Percentiles rank a stretch among this genome's conserved stretches.
Evolutionary conservation across 2,113 vertebrate species (phyloP).

Genomic region (Ramphastos sulfuratus): DNA sequence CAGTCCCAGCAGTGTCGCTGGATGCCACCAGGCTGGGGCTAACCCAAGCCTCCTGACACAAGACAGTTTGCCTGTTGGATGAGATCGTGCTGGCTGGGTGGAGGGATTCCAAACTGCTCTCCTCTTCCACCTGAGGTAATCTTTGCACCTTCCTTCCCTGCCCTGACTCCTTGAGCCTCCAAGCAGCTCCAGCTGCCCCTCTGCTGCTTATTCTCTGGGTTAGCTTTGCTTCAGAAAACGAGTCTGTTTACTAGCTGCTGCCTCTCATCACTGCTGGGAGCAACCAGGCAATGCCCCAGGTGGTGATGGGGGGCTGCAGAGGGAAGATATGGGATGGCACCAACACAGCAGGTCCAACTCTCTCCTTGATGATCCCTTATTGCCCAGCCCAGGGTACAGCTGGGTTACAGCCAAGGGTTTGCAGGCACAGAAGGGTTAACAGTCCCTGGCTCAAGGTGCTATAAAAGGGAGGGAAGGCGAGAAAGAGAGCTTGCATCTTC

Average conservation of each 20-base stretch:
- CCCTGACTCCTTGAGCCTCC: neutral
- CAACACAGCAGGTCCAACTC: fast-evolving
- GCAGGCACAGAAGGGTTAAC: neutral
- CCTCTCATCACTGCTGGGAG: fast-evolving
- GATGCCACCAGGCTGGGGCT: neutral
- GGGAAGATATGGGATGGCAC: neutral
- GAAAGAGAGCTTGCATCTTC: neutral
- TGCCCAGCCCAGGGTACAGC: fast-evolving
- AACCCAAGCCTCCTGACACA: neutral
- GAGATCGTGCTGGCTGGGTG: fast-evolving
- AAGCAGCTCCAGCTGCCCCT: neutral
- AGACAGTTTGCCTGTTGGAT: neutral
- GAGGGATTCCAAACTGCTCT: neutral
- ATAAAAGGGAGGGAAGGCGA: neutral
- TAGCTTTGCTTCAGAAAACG: neutral
- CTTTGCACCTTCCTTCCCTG: neutral
- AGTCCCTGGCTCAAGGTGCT: neutral
- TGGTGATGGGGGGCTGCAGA: fast-evolving
- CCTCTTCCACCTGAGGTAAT: too few species aligned
- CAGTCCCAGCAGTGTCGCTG: neutral
- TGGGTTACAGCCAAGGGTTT: neutral
- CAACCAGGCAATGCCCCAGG: neutral
- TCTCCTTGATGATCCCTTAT: fast-evolving
- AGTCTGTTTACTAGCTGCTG: neutral
- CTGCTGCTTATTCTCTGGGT: fast-evolving